phyloP scores from a whole-genome alignment of 1,140 invertebrate genomes.

The Andricus grossulariae region DNA sequence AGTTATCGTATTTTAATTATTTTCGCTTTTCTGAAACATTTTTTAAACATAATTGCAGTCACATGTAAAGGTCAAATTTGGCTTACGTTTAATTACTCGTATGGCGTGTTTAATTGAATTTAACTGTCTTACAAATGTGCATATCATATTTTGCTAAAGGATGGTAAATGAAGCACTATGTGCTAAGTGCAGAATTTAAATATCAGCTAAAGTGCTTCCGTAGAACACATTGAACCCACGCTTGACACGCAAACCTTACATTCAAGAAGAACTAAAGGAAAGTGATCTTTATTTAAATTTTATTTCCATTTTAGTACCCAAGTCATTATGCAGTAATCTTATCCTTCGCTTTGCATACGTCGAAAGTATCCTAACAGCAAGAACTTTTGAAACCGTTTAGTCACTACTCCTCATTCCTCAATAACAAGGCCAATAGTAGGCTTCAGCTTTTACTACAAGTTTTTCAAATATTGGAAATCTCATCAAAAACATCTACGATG shows the following conservation, averaged over 20 bases:
- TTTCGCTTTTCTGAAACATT: no score
- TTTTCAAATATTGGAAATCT: no score
- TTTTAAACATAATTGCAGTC: no score
- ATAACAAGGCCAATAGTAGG: no score
- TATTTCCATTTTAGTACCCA: constrained; percentile 11
- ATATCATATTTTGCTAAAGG: neutral
- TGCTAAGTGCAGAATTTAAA: constrained; percentile 10
- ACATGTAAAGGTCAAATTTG: no score
- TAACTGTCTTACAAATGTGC: neutral
- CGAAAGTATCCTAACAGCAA: neutral
- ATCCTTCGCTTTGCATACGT: neutral
- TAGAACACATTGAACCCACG: constrained; percentile 10
- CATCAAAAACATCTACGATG: no score
- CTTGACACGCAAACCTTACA: constrained; percentile 2
- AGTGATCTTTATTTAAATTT: constrained; percentile 25
- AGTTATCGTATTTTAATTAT: no score
- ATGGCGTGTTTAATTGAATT: neutral
- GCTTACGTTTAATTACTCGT: no score
- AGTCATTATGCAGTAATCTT: neutral
- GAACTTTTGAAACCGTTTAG: neutral
- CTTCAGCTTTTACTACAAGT: no score
- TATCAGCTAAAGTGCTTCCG: constrained; percentile 12
- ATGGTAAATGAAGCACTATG: constrained; percentile 10
- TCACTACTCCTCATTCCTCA: neutral
- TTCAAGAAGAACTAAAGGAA: constrained; percentile 15